Base-by-base conservation (phyloP, 2,888 invertebrate genomes). In the Diogma glabrata region DNA sequence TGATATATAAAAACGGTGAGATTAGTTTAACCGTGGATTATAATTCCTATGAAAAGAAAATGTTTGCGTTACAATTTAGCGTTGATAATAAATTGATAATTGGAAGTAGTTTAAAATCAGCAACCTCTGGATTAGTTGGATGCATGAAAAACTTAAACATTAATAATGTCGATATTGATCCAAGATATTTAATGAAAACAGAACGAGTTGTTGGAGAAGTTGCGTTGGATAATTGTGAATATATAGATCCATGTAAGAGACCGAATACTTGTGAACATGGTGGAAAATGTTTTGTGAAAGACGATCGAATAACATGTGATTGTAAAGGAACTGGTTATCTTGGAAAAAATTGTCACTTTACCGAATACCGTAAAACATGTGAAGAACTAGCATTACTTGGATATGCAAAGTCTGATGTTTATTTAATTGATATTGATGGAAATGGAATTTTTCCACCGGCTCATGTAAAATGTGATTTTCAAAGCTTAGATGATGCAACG, bases 341-440 rank as follows among this genome's bases (percentile, higher is more conserved):
- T 45, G 95, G 95, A 9, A 87, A 88, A 63, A 92, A 92, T 63
- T 95, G 95, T 61, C 94, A 94, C 65, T 95, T 95, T 60, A 92
- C 94, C 1, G 82, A 87, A 53, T 90, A 88, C 63, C 80, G 90
- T 56, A 86, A 90, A 63, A 92, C 93, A 0, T 95, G 94, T 65
- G 93, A 94, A 68, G 93, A 93, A 62, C 66, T 94, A 52, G 92
- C 91, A 1, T 73, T 93, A 7, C 72, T 92, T 14, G 93, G 94
- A 0, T 88, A 87, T 61, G 89, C 87, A 0, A 82, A 88, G 58
- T 89, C 92, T 30, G 92, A 92, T 59, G 90, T 92, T 0, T 94
- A 92, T 65, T 78, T 86, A 45, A 91, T 94, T 59, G 94, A 95
- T 63, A 90, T 94, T 50, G 94, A 95, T 63, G 92, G 94, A 0